These are phyloP conservation scores for Alosa sapidissima DNA, from an alignment of 2,797 vertebrate species.

Conservation along the genomic window DNA sequence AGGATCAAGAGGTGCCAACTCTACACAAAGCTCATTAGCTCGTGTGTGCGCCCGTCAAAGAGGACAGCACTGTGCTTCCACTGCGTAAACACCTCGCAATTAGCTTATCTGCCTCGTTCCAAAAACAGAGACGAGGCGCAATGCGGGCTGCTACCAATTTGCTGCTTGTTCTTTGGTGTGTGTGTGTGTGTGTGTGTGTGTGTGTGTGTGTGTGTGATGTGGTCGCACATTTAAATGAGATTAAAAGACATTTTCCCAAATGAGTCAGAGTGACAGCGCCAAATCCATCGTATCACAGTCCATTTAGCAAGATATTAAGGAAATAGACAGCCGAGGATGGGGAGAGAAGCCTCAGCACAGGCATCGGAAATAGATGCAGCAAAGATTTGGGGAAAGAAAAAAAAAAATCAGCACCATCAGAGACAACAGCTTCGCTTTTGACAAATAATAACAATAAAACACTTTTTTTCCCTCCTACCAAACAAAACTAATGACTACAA, in stretches of 20 bases:
- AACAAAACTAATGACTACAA: slow-evolving; percentile 63
- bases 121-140: background rate
- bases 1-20: slow-evolving; percentile 28
- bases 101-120: background rate
- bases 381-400: slow-evolving; percentile 57
- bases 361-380: slow-evolving; percentile 53
- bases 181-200: slow-evolving; percentile 5
- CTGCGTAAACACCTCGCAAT: slow-evolving; percentile 27
- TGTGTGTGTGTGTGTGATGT: slow-evolving; percentile 54
- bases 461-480: slow-evolving; percentile 52
- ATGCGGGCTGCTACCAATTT: background rate
- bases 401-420: slow-evolving; percentile 33
- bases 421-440: background rate
- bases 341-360: slow-evolving; percentile 38
- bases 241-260: slow-evolving; percentile 65
- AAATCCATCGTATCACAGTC: slow-evolving; percentile 66
- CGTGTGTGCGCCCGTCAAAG: background rate
- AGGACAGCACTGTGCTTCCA: slow-evolving; percentile 1
- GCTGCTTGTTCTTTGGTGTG: background rate
- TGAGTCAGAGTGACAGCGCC: slow-evolving; percentile 70
- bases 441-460: background rate
- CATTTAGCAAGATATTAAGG: slow-evolving; percentile 68
- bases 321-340: slow-evolving; percentile 30
- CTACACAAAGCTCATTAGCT: slow-evolving; percentile 28
- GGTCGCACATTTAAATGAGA: slow-evolving; percentile 71